phyloP scores from a whole-genome alignment of 2,113 vertebrate species.

The Myanophis thanlyinensis region DNA sequence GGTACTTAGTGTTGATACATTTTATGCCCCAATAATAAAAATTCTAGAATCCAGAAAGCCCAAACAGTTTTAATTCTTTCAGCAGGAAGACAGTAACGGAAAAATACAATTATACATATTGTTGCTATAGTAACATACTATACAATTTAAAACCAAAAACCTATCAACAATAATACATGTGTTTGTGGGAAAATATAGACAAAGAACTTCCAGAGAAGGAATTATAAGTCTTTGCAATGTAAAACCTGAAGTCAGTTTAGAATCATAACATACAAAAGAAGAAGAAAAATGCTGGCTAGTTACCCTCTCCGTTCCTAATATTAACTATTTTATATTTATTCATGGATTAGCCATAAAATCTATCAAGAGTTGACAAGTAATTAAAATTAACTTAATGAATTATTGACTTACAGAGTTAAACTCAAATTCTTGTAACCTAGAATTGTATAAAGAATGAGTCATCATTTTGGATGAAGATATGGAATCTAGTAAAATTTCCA shows the following conservation, averaged over 20 bases:
- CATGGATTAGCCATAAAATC: not conserved
- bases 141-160: conserved; percentile 18
- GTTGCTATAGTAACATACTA: conserved; percentile 41
- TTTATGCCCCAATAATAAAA: conserved; percentile 10
- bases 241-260: conserved; percentile 19
- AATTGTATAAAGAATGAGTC: not conserved
- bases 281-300: not conserved
- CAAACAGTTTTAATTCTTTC: conserved; percentile 43
- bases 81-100: not conserved
- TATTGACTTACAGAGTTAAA: not conserved
- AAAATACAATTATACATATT: conserved; percentile 27
- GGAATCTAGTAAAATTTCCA: not conserved
- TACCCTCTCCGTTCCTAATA: not conserved
- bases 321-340: not conserved
- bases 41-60: conserved; percentile 1
- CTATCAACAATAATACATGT: conserved; percentile 22
- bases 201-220: conserved; percentile 7
- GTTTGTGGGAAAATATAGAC: not conserved
- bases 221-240: conserved; percentile 33
- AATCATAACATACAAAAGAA: not conserved
- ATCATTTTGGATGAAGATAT: not conserved
- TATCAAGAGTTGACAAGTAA: not conserved
- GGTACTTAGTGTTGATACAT: conserved; percentile 18
- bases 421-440: not conserved
- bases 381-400: not conserved